phyloP scores from a whole-genome alignment of 2,888 invertebrate genomes.

The Lasioglossum calceatum region DNA sequence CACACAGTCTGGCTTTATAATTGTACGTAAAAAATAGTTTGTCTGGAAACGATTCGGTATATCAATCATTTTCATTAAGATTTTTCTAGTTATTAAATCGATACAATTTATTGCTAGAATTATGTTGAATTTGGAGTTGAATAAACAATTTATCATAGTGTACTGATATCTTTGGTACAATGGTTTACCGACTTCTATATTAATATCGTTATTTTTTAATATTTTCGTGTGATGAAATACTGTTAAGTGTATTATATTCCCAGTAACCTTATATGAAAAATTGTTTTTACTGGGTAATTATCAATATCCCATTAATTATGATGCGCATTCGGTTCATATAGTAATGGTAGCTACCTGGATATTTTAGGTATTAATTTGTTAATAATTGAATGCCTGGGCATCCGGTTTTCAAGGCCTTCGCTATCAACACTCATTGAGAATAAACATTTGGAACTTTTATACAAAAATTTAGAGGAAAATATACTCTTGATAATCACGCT shows the following conservation, averaged over 20 bases:
- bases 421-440: constrained; percentile 41
- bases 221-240: constrained; percentile 5
- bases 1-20: not conserved
- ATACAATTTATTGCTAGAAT: not conserved
- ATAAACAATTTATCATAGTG: constrained; percentile 9
- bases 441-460: constrained; percentile 68
- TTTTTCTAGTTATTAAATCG: not conserved
- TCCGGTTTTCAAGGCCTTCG: constrained; percentile 12
- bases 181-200: not conserved
- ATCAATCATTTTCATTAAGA: not conserved
- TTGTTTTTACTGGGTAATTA: constrained; percentile 25
- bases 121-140: not conserved
- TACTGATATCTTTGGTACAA: constrained; percentile 1
- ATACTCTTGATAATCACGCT: constrained; percentile 65
- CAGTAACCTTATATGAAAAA: not conserved
- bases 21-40: not conserved
- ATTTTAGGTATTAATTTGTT: constrained; percentile 19
- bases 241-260: not conserved
- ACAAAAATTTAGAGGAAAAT: constrained; percentile 67
- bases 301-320: constrained; percentile 7
- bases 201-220: not conserved
- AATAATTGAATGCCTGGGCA: constrained; percentile 14
- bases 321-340: not conserved
- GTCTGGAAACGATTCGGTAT: not conserved
- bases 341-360: constrained; percentile 7